These are phyloP conservation scores for Macrophya annulata DNA, from an alignment of 2,888 invertebrate species.

Conservation along the genomic window DNA sequence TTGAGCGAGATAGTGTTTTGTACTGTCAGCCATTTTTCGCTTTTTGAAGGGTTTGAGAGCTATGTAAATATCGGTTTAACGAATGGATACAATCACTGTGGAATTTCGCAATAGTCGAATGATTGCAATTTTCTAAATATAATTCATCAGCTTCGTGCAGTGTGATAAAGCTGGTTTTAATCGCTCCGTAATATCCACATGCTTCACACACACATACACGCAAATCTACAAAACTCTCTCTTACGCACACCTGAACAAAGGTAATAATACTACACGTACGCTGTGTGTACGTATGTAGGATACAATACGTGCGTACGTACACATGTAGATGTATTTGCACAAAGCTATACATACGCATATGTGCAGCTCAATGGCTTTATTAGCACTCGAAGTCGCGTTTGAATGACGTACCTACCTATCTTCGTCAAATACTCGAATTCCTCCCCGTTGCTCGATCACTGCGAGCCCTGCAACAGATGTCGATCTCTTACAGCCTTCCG, in stretches of 20 bases:
- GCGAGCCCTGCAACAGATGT: conserved; percentile 57
- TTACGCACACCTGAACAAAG: neutral
- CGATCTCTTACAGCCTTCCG: conserved; percentile 32
- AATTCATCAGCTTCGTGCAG: neutral
- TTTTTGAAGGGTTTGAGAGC: neutral
- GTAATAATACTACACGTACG: neutral
- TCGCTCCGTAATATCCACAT: conserved; percentile 9
- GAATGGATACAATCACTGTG: conserved; percentile 8
- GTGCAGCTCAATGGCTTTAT: conserved; percentile 55
- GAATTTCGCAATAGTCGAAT: neutral
- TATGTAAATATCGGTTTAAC: conserved; percentile 56
- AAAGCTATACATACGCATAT: conserved; percentile 41
- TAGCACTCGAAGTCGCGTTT: conserved; percentile 58
- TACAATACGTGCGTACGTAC: conserved; percentile 20
- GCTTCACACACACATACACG: neutral
- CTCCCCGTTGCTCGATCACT: conserved; percentile 52
- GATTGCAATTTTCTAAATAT: neutral
- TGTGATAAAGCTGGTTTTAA: neutral
- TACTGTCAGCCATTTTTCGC: neutral
- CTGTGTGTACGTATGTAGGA: neutral
- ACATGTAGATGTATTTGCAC: conserved; percentile 26
- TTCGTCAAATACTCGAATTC: conserved; percentile 58
- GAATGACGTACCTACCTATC: conserved; percentile 54
- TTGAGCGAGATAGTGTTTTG: neutral
- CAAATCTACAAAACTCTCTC: neutral